Conservation (phyloP, 2,113 vertebrate genomes). For the Salminus brasiliensis region DNA sequence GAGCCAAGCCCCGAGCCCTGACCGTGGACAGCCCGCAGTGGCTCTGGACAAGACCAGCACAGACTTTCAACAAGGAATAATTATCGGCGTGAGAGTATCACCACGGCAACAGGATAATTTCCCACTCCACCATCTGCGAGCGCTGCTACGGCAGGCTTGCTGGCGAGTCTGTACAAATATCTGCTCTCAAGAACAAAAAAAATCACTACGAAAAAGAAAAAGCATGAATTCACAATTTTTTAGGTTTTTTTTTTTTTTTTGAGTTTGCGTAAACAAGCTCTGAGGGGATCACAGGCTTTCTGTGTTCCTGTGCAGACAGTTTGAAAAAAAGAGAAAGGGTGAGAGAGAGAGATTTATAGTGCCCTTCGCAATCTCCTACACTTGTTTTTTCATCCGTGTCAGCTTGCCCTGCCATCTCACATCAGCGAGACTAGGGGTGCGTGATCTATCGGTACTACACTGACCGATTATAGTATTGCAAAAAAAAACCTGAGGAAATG, state of each 20-base stretch:
- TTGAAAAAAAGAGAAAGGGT: too few relatives aligned
- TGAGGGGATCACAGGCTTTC: not conserved
- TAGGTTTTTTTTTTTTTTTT: too few relatives aligned
- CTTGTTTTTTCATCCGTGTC: not conserved
- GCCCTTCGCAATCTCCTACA: not conserved
- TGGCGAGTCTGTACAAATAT: slow-evolving; percentile 19
- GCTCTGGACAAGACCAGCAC: not conserved
- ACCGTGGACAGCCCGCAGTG: slow-evolving; percentile 11
- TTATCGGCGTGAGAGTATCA: slow-evolving; percentile 59
- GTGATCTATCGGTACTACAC: not conserved
- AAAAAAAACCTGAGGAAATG: too few relatives aligned
- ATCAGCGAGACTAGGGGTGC: not conserved
- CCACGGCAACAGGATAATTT: slow-evolving; percentile 66
- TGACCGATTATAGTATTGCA: too few relatives aligned
- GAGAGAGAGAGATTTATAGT: not conserved
- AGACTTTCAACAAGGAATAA: slow-evolving; percentile 52
- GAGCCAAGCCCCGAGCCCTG: not conserved
- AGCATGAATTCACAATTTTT: not conserved
- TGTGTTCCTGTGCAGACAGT: not conserved
- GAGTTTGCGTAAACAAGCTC: slow-evolving; percentile 11
- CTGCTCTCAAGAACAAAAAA: not conserved
- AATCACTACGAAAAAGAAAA: not conserved
- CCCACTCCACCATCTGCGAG: slow-evolving; percentile 52
- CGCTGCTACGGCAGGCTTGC: slow-evolving; percentile 19
- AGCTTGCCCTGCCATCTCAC: not conserved